Base-by-base conservation (phyloP, 2,113 vertebrate species). In the Sigmodon hispidus region DNA sequence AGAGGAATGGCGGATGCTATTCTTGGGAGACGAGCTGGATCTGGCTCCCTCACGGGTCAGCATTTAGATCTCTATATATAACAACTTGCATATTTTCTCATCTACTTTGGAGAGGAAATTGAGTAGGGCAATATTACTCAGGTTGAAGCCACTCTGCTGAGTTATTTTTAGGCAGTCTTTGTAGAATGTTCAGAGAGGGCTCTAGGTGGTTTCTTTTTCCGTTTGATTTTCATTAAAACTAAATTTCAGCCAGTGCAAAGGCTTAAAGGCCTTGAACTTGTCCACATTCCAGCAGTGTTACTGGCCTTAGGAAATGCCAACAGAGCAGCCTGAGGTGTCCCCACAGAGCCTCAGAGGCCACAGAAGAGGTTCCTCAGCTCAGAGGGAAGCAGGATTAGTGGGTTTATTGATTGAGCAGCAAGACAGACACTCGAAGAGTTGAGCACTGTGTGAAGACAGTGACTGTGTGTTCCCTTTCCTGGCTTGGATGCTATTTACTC, bases 1-100 rank as follows among this genome's bases (percentile, higher is more conserved):
- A 15, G 31, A 94, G 57, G 59, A 48, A 63, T 83, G 79, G 16
- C 67, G 34, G 84, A 92, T 36, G 40, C 55, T 93, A 24, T 34
- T 24, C 7, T 11, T 3, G 50, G 50, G 61, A 85, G 21, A 86
- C 29, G 13, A 80, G 45, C 34, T 17, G 15, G 36, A 26, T 65
- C 52, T 85, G 65, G 63, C 7, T 93, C 90, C 70, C 36, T 72
- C 63, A 65, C 52, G 19, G 29, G 31, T 65, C 57, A 43, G 72
- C 67, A 57, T 85, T 91, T 91, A 48, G 55, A 69, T 43, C 85
- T 87, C 63, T 61, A 34, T 87, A 16, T 59, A 29, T 61, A 79
- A 69, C 55, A 93, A 9, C 67, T 73, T 85, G 57, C 11, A 22
- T 96, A 29, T 93, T 90, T 95, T 96, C 93, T 96, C 50, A 52